Evolutionary conservation across 2,888 invertebrate species (phyloP), one percentile per base, ranked within the genome.

Genomic region (Cylloceria caligata): DNA sequence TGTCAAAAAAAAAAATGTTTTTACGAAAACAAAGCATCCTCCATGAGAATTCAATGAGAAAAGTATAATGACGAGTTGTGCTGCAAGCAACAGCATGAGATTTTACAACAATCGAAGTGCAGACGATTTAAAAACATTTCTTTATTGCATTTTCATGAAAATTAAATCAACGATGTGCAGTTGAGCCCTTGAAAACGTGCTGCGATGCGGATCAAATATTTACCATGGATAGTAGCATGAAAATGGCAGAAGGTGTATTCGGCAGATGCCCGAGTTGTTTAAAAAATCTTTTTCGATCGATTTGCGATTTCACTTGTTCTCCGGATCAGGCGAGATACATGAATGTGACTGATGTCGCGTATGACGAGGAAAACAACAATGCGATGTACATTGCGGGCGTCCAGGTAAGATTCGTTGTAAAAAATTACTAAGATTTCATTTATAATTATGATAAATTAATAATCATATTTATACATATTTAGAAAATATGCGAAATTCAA

Each of bases 231-330:
- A 82, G 89, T 0, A 95, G 94, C 57, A 93, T 97, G 84, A 85
- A 91, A 1, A 92, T 96, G 82, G 96, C 96, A 0, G 95, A 95
- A 57, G 94, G 95, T 69, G 92, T 98, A 0, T 95, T 97, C 27
- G 94, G 95, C 3, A 94, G 98, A 52, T 99, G 99, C 90, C 96
- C 97, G 0, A 95, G 96, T 0, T 99, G 99, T 89, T 92, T 95
- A 1, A 93, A 94, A 80, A 99, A 99, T 91, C 95, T 98, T 87
- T 94, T 95, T 7, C 94, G 95, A 60, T 94, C 96, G 49, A 96
- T 97, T 86, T 99, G 99, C 90, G 95, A 96, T 85, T 94, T 97
- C 92, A 96, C 97, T 4, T 99, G 99, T 92, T 94, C 95, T 2
- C 95, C 96, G 0, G 94, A 96, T 62, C 98, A 98, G 87, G 94